Evolutionary conservation across 2,797 vertebrate genomes (phyloP).

Genomic region (Periophthalmus magnuspinnatus): DNA sequence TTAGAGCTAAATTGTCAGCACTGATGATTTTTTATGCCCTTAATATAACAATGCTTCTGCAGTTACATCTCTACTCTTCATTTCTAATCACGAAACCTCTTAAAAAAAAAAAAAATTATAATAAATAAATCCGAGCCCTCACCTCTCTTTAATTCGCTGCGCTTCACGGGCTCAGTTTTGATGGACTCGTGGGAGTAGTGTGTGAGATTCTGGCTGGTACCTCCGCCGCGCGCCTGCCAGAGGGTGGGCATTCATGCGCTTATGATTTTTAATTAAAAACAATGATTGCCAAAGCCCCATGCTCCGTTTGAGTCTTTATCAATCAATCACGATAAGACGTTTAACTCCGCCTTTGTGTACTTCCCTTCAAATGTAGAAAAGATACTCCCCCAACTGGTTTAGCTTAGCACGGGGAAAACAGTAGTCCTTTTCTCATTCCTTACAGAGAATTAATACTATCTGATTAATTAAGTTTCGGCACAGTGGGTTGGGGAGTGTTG

Average conservation of each 20-base stretch:
- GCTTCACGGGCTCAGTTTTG: constrained; percentile 6
- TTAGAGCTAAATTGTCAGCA: not conserved
- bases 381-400: constrained; percentile 28
- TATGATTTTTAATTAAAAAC: constrained; percentile 77
- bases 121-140: not conserved
- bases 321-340: constrained; percentile 51
- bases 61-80: not conserved
- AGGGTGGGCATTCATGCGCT: constrained; percentile 63
- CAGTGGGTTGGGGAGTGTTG: constrained; percentile 21
- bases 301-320: constrained; percentile 53
- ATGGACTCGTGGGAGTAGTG: not conserved
- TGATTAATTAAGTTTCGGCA: constrained; percentile 56
- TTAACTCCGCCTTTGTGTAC: constrained; percentile 38
- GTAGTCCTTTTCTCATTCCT: constrained; percentile 21
- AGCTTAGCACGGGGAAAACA: constrained; percentile 6
- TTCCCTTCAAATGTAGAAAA: constrained; percentile 22
- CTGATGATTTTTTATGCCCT: not conserved
- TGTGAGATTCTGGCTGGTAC: constrained; percentile 29
- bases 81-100: not conserved
- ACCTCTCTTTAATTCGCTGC: constrained; percentile 6
- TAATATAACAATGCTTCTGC: not conserved
- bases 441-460: constrained; percentile 50
- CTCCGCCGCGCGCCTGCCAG: constrained; percentile 30
- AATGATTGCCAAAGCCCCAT: constrained; percentile 57
- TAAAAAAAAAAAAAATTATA: not conserved